These are phyloP conservation scores for Carapus acus DNA, from an alignment of 2,797 vertebrate species.

Conservation along the genomic window DNA sequence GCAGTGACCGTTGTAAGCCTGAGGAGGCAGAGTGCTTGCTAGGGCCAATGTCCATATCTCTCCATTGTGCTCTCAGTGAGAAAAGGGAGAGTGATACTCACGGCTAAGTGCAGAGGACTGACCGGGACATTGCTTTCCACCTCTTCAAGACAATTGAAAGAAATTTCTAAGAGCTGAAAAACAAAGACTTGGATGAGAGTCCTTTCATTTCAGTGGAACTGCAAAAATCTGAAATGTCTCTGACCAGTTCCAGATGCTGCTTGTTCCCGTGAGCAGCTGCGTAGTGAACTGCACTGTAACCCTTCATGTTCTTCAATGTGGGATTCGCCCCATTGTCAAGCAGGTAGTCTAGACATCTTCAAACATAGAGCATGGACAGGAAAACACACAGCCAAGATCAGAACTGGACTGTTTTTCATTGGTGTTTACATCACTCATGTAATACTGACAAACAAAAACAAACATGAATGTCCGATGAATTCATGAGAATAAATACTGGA, in stretches of 20 bases:
- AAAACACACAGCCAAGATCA: no score
- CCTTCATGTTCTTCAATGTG: conserved; percentile 86
- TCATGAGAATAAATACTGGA: no score
- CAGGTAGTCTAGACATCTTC: conserved; percentile 89
- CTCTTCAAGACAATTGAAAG: conserved; percentile 94
- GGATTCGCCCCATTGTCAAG: conserved; percentile 92
- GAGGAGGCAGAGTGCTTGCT: background rate
- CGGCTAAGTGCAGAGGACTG: conserved; percentile 97
- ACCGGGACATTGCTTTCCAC: conserved; percentile 91
- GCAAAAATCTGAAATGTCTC: background rate
- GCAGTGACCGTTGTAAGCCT: conserved; percentile 95
- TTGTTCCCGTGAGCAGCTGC: conserved; percentile 93
- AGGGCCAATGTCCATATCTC: background rate
- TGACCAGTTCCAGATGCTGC: conserved; percentile 91
- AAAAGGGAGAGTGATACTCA: conserved; percentile 83
- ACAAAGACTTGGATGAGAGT: background rate
- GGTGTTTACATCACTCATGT: no score
- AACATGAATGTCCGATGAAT: no score
- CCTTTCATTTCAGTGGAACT: background rate
- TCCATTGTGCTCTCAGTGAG: background rate
- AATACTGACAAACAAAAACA: no score
- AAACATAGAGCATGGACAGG: conserved; percentile 10
- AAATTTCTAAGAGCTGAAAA: conserved; percentile 88
- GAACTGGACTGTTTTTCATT: no score
- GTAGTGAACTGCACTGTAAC: conserved; percentile 95